Conservation (phyloP, 1,140 invertebrate genomes). For the Batillaria attramentaria region DNA sequence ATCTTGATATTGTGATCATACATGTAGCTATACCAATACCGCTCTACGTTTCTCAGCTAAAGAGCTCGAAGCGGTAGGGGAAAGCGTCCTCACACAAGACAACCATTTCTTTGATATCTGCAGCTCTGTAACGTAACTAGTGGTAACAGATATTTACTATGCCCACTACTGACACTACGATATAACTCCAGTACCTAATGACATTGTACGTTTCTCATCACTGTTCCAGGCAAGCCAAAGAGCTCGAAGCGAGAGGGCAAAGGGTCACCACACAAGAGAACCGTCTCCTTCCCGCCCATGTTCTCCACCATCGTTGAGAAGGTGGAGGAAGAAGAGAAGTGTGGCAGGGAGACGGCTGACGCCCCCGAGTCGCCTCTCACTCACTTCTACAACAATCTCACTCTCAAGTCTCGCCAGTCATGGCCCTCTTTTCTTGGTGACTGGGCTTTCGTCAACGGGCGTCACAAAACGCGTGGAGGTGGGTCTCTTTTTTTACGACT, state of each 20-base stretch:
- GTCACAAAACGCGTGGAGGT: conserved; percentile 12
- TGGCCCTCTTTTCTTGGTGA: conserved; percentile 52
- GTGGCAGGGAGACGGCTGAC: conserved; percentile 34
- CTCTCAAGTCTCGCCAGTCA: conserved; percentile 38
- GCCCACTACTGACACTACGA: background rate
- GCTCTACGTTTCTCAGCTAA: too few relatives aligned
- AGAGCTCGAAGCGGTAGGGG: too few relatives aligned
- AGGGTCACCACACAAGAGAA: conserved; percentile 32
- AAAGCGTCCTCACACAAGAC: background rate
- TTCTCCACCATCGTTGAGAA: conserved; percentile 55
- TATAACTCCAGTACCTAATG: too few relatives aligned
- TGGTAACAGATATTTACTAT: background rate
- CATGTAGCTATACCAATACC: too few relatives aligned
- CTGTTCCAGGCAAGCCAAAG: conserved; percentile 39
- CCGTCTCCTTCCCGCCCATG: conserved; percentile 51
- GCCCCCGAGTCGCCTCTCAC: conserved; percentile 46
- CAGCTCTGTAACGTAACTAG: background rate
- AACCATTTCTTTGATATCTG: background rate
- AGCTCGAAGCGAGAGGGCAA: conserved; percentile 39
- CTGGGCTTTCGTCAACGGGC: conserved; percentile 50
- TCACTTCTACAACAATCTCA: conserved; percentile 48
- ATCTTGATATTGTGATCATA: too few relatives aligned
- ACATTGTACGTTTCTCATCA: too few relatives aligned
- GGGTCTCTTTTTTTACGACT: background rate
- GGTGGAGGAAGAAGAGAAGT: conserved; percentile 53